Conservation (phyloP, 2,797 vertebrate genomes). For the Pelobates cultripes region DNA sequence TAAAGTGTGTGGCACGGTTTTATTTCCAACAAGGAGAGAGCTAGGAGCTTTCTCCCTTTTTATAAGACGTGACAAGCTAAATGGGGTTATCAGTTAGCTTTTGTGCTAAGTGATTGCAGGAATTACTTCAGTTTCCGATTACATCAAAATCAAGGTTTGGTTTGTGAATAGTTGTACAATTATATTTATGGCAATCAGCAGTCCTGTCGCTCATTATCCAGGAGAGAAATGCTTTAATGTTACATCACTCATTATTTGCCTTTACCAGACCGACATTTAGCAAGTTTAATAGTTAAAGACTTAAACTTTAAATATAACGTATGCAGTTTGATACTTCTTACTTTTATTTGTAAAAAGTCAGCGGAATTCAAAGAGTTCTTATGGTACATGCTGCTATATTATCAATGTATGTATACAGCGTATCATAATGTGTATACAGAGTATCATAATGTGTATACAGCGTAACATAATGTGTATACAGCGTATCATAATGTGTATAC, state of each 20-base stretch:
- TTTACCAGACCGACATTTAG: neutral
- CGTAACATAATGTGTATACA: too few species aligned
- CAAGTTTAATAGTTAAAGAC: neutral
- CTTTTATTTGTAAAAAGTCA: too few species aligned
- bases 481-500: too few species aligned
- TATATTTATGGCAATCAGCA: neutral
- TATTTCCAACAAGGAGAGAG: slow-evolving; percentile 36
- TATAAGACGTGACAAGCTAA: slow-evolving; percentile 50
- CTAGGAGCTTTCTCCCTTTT: slow-evolving; percentile 34
- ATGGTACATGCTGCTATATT: too few species aligned
- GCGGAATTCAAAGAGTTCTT: too few species aligned
- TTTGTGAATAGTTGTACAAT: slow-evolving; percentile 13
- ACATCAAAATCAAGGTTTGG: neutral
- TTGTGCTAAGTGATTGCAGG: slow-evolving; percentile 26
- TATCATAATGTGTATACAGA: too few species aligned
- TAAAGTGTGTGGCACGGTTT: slow-evolving; percentile 39
- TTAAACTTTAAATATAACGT: neutral
- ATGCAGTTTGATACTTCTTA: neutral
- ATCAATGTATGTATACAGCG: too few species aligned
- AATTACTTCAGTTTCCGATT: slow-evolving; percentile 5
- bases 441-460: too few species aligned
- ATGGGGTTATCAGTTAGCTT: slow-evolving; percentile 47
- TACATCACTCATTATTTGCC: neutral
- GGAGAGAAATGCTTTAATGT: neutral
- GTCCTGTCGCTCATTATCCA: neutral